phyloP scores from a whole-genome alignment of 2,113 vertebrate species.

The Hipposideros armiger region DNA sequence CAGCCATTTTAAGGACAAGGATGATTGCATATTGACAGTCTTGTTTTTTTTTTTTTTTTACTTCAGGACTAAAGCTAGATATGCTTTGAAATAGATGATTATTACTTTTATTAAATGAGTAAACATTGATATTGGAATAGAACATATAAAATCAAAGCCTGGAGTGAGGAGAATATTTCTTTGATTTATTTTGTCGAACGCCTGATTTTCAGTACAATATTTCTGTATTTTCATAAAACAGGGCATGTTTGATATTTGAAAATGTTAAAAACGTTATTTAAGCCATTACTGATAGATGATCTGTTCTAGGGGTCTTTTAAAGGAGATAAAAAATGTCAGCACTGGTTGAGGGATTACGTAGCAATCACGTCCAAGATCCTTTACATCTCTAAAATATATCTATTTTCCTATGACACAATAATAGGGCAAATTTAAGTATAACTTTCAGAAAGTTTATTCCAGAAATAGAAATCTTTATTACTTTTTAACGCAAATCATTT shows the following conservation, averaged over 20 bases:
- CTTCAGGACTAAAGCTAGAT: not conserved
- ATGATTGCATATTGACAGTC: not conserved
- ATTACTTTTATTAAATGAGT: not conserved
- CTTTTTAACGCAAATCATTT: not conserved
- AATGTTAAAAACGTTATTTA: not conserved
- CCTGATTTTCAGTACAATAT: not conserved
- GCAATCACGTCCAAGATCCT: not conserved
- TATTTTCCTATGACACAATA: not conserved
- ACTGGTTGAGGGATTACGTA: not conserved
- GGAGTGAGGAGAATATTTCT: not conserved
- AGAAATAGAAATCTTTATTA: not conserved
- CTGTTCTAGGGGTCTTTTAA: not conserved
- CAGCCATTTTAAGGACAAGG: not conserved
- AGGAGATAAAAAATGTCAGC: not conserved
- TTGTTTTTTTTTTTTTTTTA: not conserved
- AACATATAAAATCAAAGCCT: not conserved
- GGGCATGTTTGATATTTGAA: not conserved
- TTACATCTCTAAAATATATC: not conserved
- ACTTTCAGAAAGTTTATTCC: slow-evolving; percentile 5
- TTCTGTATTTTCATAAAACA: not conserved
- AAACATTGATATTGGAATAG: not conserved
- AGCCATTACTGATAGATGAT: not conserved
- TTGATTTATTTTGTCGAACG: not conserved
- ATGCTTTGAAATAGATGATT: not conserved
- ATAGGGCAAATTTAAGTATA: not conserved